A percentile compares a stretch with the other conserved stretches of the same genome.
phyloP scores from a whole-genome alignment of 2,888 invertebrate species.

The Helobdella robusta region DNA sequence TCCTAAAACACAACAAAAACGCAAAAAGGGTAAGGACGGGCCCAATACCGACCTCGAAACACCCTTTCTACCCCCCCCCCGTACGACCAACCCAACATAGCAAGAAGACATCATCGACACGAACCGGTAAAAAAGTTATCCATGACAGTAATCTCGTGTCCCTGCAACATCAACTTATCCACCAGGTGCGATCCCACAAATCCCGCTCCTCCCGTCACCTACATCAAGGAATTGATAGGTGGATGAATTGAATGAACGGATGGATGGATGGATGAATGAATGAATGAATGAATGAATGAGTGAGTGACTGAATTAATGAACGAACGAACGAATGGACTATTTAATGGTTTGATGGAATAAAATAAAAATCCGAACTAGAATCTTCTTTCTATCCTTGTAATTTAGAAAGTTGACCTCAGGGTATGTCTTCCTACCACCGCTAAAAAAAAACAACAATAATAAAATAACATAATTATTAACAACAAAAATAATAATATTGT shows the following conservation, averaged over 20 bases:
- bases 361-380: slow-evolving; percentile 59
- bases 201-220: slow-evolving; percentile 90
- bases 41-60: no score
- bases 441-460: no score
- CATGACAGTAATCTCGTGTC: slow-evolving; percentile 88
- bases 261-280: neutral
- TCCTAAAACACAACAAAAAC: no score
- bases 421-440: slow-evolving; percentile 64
- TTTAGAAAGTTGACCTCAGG: slow-evolving; percentile 84
- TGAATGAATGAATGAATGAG: neutral
- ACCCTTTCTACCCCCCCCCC: no score
- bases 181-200: slow-evolving; percentile 98
- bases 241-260: neutral
- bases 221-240: slow-evolving; percentile 30
- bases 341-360: neutral
- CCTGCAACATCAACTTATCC: slow-evolving; percentile 84
- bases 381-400: slow-evolving; percentile 80
- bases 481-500: no score
- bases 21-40: no score
- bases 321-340: neutral
- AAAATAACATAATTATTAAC: no score
- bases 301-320: neutral
- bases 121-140: slow-evolving; percentile 76
- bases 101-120: no score
- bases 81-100: no score